Evolutionary conservation across 2,888 invertebrate genomes (phyloP).

Genomic region (Hipparchia sbordonii): DNA sequence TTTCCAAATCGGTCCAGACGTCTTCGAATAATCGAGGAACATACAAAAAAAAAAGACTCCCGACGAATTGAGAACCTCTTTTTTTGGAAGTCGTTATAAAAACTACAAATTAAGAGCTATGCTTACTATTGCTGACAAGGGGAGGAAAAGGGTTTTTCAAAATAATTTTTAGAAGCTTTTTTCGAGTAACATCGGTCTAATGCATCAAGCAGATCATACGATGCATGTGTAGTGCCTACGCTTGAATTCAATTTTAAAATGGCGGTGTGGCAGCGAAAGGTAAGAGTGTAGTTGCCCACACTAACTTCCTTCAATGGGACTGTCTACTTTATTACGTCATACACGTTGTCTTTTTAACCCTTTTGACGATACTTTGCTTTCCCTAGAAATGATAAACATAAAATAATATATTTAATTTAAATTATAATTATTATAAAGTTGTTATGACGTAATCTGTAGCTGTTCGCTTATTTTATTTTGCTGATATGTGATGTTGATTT

Average conservation of each 20-base stretch:
- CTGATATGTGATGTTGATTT: slow-evolving; percentile 6
- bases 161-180: neutral
- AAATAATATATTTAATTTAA: neutral
- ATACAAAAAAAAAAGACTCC: too few relatives aligned
- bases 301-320: slow-evolving; percentile 64
- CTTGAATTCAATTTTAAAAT: slow-evolving; percentile 45
- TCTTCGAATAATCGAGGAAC: too few relatives aligned
- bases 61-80: too few relatives aligned
- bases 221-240: slow-evolving; percentile 44
- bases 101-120: too few relatives aligned
- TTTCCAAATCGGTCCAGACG: too few relatives aligned
- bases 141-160: too few relatives aligned
- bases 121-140: too few relatives aligned
- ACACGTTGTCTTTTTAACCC: slow-evolving; percentile 12
- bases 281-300: slow-evolving; percentile 73
- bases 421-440: neutral
- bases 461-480: slow-evolving; percentile 4
- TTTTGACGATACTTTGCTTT: neutral
- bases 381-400: neutral
- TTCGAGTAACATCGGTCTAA: neutral
- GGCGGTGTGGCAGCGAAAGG: slow-evolving; percentile 67
- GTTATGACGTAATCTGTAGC: slow-evolving; percentile 8
- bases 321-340: slow-evolving; percentile 21
- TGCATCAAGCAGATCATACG: neutral
- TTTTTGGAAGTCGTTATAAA: too few relatives aligned